Conservation (phyloP, 2,113 vertebrate species). For the Synchiropus splendidus region DNA sequence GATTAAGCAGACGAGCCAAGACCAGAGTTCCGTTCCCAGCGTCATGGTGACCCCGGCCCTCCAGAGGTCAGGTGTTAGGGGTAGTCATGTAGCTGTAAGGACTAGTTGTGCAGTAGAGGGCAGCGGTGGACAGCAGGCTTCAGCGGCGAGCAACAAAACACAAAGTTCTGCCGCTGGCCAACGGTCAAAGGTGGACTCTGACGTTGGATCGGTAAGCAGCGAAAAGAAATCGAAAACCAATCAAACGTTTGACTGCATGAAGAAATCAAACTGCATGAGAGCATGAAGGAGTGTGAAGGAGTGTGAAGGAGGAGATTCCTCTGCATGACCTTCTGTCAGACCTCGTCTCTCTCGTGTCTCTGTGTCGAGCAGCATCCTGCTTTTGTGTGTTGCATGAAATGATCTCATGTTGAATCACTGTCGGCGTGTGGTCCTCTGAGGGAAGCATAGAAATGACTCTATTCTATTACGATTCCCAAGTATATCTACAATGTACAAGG, state of each 20-base stretch:
- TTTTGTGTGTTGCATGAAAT: too few relatives aligned
- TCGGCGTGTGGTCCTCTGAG: too few relatives aligned
- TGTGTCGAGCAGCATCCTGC: too few relatives aligned
- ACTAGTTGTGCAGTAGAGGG: constrained; percentile 17
- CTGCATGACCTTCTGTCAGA: too few relatives aligned
- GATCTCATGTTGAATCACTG: too few relatives aligned
- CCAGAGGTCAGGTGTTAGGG: background rate
- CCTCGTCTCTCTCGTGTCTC: too few relatives aligned
- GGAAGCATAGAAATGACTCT: too few relatives aligned
- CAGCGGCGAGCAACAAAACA: too few relatives aligned
- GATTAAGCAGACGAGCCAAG: background rate
- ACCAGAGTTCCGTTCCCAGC: constrained; percentile 9
- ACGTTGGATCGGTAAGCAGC: constrained; percentile 56
- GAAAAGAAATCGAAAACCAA: background rate
- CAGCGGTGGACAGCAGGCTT: constrained; percentile 1
- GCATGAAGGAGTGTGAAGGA: too few relatives aligned
- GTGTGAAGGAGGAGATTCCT: too few relatives aligned
- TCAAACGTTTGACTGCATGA: constrained; percentile 13
- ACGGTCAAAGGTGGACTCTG: constrained; percentile 40
- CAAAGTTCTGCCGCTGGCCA: constrained; percentile 17
- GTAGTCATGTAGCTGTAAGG: constrained; percentile 6
- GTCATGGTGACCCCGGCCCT: constrained; percentile 21
- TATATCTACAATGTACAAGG: too few relatives aligned
- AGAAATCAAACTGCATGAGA: constrained; percentile 1
- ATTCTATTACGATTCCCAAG: too few relatives aligned